Evolutionary conservation across 2,888 invertebrate species (phyloP).

Genomic region (Pyrochroa serraticornis): DNA sequence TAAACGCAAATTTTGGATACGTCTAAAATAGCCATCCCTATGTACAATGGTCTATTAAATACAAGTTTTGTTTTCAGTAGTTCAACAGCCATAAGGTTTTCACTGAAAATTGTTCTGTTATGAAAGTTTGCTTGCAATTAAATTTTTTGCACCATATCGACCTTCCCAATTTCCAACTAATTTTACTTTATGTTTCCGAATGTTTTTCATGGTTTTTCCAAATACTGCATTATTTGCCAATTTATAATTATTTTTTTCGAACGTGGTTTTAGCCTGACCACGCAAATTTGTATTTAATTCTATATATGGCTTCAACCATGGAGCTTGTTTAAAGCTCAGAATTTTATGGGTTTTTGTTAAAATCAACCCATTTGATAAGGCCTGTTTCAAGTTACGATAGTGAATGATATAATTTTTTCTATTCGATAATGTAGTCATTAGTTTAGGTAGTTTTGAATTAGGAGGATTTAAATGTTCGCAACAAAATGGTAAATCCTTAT

Average conservation of each 20-base stretch:
- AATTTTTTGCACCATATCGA: constrained; percentile 33
- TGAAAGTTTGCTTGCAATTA: not conserved
- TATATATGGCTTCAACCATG: not conserved
- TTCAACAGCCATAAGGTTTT: not conserved
- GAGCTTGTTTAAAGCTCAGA: no score
- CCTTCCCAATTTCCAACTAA: constrained; percentile 32
- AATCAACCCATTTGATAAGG: no score
- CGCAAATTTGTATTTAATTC: not conserved
- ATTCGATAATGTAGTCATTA: no score
- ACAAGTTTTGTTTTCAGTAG: not conserved
- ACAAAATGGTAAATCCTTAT: no score
- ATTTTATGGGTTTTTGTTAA: no score
- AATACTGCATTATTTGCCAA: constrained; percentile 47
- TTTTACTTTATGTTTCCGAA: constrained; percentile 47
- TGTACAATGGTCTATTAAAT: constrained; percentile 49
- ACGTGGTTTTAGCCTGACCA: not conserved
- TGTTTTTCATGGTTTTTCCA: constrained; percentile 52
- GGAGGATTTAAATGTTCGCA: no score
- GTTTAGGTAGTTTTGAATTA: no score
- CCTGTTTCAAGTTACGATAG: no score
- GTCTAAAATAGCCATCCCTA: constrained; percentile 48
- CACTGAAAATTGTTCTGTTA: not conserved
- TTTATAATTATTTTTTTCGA: constrained; percentile 35
- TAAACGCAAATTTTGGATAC: constrained; percentile 42
- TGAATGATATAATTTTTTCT: no score